A percentile compares a stretch with the other conserved stretches of the same genome.
phyloP scores from a whole-genome alignment of 2,113 vertebrate genomes.

The Piprites chloris region DNA sequence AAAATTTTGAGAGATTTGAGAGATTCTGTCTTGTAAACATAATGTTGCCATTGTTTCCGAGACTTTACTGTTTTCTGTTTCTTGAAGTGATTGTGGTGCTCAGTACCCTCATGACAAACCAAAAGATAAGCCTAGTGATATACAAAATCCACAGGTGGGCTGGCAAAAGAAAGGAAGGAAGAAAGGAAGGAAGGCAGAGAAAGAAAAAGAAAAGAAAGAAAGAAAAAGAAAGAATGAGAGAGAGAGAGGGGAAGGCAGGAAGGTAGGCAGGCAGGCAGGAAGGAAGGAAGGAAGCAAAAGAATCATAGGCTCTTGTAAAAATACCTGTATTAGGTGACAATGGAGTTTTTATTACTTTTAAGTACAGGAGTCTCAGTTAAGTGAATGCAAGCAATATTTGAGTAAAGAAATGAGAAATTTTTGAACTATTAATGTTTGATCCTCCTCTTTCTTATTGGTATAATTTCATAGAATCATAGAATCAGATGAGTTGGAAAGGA shows the following conservation, averaged over 20 bases:
- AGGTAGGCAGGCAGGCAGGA: no score
- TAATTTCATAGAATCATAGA: no score
- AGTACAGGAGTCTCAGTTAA: neutral
- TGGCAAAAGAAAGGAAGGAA: neutral
- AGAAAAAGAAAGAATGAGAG: neutral
- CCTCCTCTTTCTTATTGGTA: neutral
- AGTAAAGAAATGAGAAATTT: neutral
- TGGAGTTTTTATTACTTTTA: neutral
- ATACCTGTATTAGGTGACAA: neutral
- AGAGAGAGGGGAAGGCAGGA: no score
- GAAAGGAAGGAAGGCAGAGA: no score
- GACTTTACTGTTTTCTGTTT: neutral
- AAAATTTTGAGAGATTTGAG: neutral
- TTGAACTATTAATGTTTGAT: neutral
- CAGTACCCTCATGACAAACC: accelerated
- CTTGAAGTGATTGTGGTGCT: neutral
- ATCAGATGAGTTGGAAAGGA: no score
- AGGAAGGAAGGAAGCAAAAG: no score
- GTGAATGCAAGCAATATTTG: neutral
- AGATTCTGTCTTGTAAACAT: neutral
- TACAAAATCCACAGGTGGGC: neutral
- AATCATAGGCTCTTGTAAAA: neutral
- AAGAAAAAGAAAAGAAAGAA: no score
- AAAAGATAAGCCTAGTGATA: neutral
- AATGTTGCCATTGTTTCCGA: neutral